These are phyloP conservation scores for Globia sparganii DNA, from an alignment of 2,888 invertebrate genomes.

Conservation along the genomic window DNA sequence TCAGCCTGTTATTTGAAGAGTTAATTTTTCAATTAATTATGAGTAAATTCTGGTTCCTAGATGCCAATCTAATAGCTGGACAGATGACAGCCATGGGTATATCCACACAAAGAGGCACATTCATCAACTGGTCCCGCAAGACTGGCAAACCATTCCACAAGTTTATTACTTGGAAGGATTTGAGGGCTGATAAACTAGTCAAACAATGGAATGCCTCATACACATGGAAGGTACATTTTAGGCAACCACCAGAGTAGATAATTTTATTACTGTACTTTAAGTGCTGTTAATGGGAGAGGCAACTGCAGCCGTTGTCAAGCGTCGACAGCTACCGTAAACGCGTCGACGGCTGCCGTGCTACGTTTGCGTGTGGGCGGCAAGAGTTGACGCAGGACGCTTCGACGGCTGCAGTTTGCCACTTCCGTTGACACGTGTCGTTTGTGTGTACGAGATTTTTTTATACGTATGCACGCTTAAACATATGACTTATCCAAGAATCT, in stretches of 20 bases:
- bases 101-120: slow-evolving; percentile 95
- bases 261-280: not conserved
- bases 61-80: slow-evolving; percentile 91
- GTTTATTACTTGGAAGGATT: slow-evolving; percentile 97
- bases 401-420: not conserved
- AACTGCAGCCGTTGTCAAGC: not conserved
- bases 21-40: not conserved
- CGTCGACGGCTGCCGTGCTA: not conserved
- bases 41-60: slow-evolving; percentile 85
- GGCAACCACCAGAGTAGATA: not conserved
- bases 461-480: not conserved
- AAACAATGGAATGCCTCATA: slow-evolving; percentile 94
- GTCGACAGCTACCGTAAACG: no score
- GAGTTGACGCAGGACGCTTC: no score
- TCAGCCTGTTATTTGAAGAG: not conserved
- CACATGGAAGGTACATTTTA: slow-evolving; percentile 90
- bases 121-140: slow-evolving; percentile 95
- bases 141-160: slow-evolving; percentile 95
- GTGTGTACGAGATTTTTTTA: no score
- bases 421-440: not conserved
- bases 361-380: not conserved
- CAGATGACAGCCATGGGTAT: slow-evolving; percentile 95
- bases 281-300: not conserved
- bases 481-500: slow-evolving; percentile 32
- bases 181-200: slow-evolving; percentile 93